phyloP scores from a whole-genome alignment of 2,113 vertebrate genomes.

The Carettochelys insculpta region DNA sequence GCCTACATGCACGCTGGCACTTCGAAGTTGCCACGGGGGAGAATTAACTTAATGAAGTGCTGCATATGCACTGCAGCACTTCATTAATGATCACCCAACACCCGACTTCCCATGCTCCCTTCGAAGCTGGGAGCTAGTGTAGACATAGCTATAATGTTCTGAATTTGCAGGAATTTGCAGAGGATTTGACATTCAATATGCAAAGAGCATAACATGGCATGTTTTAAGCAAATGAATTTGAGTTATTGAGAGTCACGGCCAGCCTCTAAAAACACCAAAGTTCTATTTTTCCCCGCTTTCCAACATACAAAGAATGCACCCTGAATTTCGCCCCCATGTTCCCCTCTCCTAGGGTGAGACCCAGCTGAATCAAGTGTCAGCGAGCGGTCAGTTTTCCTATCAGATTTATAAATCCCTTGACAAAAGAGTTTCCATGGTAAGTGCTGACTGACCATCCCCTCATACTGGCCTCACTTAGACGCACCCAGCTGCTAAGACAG shows the following conservation, averaged over 20 bases:
- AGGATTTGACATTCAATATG: background rate
- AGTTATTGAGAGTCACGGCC: background rate
- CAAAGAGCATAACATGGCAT: background rate
- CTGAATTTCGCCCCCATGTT: background rate
- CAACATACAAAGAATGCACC: background rate
- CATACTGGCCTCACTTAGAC: accelerated
- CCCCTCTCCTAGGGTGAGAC: background rate
- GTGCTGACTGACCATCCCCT: background rate
- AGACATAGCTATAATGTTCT: background rate
- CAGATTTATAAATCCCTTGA: background rate
- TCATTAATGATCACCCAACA: too few species aligned
- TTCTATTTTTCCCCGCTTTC: background rate
- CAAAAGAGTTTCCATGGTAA: background rate
- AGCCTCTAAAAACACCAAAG: background rate
- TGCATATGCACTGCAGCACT: too few species aligned
- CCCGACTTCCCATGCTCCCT: too few species aligned
- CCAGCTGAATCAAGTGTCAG: background rate
- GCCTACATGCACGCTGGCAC: too few species aligned
- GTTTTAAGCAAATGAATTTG: background rate
- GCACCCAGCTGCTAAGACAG: background rate
- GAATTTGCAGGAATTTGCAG: background rate
- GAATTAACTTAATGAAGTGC: too few species aligned
- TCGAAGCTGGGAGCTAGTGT: too few species aligned
- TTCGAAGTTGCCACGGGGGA: too few species aligned
- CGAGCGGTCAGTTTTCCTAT: background rate